Base-by-base conservation (phyloP, 2,797 vertebrate species). In the Eulemur albifrons region DNA sequence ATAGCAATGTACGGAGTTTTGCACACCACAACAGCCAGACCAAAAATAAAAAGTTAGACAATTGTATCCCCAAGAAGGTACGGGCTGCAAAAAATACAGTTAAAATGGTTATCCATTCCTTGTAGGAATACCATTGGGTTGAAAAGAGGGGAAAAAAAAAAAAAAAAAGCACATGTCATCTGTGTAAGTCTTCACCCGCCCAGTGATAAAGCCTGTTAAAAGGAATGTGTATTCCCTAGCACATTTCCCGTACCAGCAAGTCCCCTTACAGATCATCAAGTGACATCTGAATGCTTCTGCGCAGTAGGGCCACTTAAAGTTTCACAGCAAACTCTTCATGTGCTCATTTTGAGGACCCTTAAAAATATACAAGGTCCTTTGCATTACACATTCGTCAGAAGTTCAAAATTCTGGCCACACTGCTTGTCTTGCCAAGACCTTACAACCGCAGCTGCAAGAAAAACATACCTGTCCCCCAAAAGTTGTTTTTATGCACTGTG, bases 21-120 rank as follows among this genome's bases (percentile, higher is more conserved):
- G 99, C 99, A 99, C 99, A 99, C 99, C 99, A 99, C 99, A 99
- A 99, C 99, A 99, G 99, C 99, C 99, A 99, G 99, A 99, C 99
- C 99, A 99, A 99, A 99, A 99, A 99, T 98, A 99, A 99, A 97
- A 99, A 98, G 99, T 99, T 99, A 99, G 99, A 99, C 98, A 98
- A 98, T 91, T 97, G 96, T 97, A 98, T 98, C 97, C 97, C 98
- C 98, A 98, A 97, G 98, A 98, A 98, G 98, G 98, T 98, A 98
- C 97, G 97, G 99, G 99, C 99, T 99, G 99, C 98, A 99, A 98
- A 99, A 99, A 99, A 97, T 98, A 43, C 54, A 96, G 98, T 99
- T 99, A 99, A 97, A 98, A 99, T 98, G 96, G 97, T 98, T 97
- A 98, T 99, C 98, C 98, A 98, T 99, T 98, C 99, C 88, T 98